Conservation (phyloP, 2,797 vertebrate species). For the Phoeniculus purpureus region DNA sequence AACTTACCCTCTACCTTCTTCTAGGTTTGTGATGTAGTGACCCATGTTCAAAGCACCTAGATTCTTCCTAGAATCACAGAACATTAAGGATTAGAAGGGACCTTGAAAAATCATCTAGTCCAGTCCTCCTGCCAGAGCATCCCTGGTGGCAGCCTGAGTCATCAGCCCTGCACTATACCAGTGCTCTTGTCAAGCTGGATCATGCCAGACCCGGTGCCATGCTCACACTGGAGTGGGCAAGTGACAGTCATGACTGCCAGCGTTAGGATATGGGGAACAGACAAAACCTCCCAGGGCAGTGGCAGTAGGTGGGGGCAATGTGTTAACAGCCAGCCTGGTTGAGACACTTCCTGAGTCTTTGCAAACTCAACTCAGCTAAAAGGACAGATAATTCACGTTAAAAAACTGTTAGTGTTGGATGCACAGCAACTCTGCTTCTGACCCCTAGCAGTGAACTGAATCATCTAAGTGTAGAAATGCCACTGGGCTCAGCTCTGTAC, state of each 20-base stretch:
- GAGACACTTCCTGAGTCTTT: background rate
- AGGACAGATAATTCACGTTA: background rate
- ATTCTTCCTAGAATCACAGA: background rate
- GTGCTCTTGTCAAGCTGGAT: fast-evolving
- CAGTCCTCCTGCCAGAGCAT: background rate
- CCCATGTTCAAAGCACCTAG: fast-evolving
- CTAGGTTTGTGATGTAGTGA: background rate
- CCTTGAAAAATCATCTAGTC: too few relatives aligned
- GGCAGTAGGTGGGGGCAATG: background rate
- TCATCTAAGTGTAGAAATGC: background rate
- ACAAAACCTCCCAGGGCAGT: background rate
- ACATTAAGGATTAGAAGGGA: too few relatives aligned
- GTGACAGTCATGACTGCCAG: background rate
- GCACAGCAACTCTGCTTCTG: background rate
- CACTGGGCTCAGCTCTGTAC: background rate
- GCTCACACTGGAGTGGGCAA: fast-evolving
- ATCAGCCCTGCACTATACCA: fast-evolving
- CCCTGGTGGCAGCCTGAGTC: fast-evolving
- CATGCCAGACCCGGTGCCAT: fast-evolving
- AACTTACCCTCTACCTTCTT: background rate
- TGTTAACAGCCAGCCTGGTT: background rate
- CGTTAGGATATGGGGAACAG: background rate
- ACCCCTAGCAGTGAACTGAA: background rate
- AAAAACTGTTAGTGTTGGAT: background rate
- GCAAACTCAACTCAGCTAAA: background rate